These are phyloP conservation scores for Ctenicera cuprea DNA, from an alignment of 2,888 invertebrate genomes.

Conservation along the genomic window DNA sequence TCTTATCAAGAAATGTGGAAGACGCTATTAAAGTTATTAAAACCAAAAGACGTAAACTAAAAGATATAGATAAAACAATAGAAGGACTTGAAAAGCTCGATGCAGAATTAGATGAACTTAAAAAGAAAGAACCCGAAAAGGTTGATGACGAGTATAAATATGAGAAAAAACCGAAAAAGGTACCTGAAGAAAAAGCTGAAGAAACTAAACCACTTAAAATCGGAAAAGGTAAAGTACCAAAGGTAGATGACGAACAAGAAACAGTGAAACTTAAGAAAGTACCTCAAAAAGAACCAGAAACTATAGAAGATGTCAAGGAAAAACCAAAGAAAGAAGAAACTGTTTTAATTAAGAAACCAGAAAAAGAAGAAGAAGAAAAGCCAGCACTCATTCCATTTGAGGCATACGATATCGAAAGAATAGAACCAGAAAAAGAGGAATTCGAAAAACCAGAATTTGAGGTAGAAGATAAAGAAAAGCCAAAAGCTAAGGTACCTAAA, in stretches of 20 bases:
- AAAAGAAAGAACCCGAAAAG: conserved; percentile 68
- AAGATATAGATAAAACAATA: conserved; percentile 73
- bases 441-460: conserved; percentile 67
- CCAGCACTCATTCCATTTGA: conserved; percentile 67
- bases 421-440: conserved; percentile 61
- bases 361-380: conserved; percentile 65
- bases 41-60: conserved; percentile 71
- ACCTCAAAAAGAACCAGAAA: conserved; percentile 67
- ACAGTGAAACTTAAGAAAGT: conserved; percentile 69
- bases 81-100: conserved; percentile 70
- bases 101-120: conserved; percentile 69
- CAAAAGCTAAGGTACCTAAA: conserved; percentile 58
- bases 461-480: conserved; percentile 59
- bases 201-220: conserved; percentile 62
- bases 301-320: conserved; percentile 62
- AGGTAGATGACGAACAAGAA: conserved; percentile 64
- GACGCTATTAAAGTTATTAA: conserved; percentile 81
- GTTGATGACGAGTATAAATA: conserved; percentile 60
- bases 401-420: conserved; percentile 68
- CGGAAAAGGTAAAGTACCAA: conserved; percentile 72
- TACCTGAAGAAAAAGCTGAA: conserved; percentile 67
- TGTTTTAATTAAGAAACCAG: conserved; percentile 52
- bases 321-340: conserved; percentile 60
- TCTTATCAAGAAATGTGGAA: conserved; percentile 78
- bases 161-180: conserved; percentile 59